phyloP scores from a whole-genome alignment of 2,888 invertebrate genomes.

The Scaptomyza polygonia region DNA sequence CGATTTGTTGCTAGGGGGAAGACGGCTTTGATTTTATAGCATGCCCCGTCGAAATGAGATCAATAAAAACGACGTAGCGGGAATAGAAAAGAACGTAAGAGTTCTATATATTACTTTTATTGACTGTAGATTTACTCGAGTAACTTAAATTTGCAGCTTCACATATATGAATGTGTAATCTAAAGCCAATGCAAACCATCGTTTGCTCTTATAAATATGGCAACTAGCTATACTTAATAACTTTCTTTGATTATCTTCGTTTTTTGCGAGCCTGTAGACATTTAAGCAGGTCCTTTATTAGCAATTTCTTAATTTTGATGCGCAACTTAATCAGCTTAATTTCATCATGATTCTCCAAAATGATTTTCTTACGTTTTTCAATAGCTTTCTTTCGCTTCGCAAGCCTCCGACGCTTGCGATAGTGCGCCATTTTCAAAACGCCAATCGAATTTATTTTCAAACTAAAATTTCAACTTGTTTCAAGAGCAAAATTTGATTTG shows the following conservation, averaged over 20 bases:
- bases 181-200: not conserved
- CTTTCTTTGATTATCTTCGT: not conserved
- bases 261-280: not conserved
- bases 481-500: conserved; percentile 47
- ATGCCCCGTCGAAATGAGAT: conserved; percentile 31
- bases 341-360: not conserved
- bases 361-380: not conserved
- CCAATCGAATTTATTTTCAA: conserved; percentile 26
- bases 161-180: conserved; percentile 1
- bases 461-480: conserved; percentile 14
- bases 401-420: not conserved
- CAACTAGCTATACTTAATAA: not conserved
- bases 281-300: conserved; percentile 42
- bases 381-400: conserved; percentile 16
- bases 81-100: not conserved
- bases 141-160: conserved; percentile 8
- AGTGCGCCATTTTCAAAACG: conserved; percentile 34
- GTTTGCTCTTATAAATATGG: conserved; percentile 7
- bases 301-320: conserved; percentile 25
- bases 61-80: conserved; percentile 26
- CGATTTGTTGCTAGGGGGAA: conserved; percentile 44
- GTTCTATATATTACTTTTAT: conserved; percentile 36
- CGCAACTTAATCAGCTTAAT: not conserved
- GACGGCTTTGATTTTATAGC: conserved; percentile 68
- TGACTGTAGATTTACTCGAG: conserved; percentile 15